These are phyloP conservation scores for Hyperoplus lanceolatus DNA, from an alignment of 2,797 vertebrate species.

Conservation along the genomic window DNA sequence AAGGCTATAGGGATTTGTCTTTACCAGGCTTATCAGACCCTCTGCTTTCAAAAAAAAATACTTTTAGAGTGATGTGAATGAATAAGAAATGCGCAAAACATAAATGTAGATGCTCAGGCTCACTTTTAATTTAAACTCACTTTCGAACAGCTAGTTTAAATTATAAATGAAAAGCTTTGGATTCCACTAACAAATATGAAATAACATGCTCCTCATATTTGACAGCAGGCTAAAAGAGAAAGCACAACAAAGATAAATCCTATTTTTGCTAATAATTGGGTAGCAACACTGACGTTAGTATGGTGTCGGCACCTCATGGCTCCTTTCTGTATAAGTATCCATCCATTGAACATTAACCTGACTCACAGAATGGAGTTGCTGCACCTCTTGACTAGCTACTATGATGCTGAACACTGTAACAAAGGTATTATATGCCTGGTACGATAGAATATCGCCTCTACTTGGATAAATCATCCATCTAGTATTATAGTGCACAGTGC, in stretches of 20 bases:
- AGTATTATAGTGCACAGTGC: slow-evolving; percentile 36
- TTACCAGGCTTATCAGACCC: not conserved
- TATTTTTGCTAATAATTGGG: slow-evolving; percentile 41
- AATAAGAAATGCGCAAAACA: not conserved
- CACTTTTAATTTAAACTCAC: slow-evolving; percentile 9
- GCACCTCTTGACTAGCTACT: slow-evolving; percentile 34
- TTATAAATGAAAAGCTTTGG: slow-evolving; percentile 2
- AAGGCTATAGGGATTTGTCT: slow-evolving; percentile 3
- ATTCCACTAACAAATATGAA: slow-evolving; percentile 15
- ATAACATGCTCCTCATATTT: slow-evolving; percentile 19
- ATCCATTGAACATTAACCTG: slow-evolving; percentile 33
- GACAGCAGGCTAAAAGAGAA: slow-evolving; percentile 61
- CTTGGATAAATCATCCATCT: slow-evolving; percentile 63
- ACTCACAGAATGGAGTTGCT: slow-evolving; percentile 19
- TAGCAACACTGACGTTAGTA: not conserved
- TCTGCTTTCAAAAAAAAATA: not conserved
- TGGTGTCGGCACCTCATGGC: slow-evolving; percentile 14
- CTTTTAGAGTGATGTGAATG: not conserved
- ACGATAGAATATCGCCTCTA: slow-evolving; percentile 55
- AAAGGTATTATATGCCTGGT: slow-evolving; percentile 60
- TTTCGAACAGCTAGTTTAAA: slow-evolving; percentile 19
- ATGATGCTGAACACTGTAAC: slow-evolving; percentile 49
- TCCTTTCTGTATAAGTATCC: slow-evolving; percentile 31
- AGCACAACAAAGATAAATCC: slow-evolving; percentile 68
- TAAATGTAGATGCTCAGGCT: slow-evolving; percentile 16